A percentile compares a stretch with the other conserved stretches of the same genome.
Evolutionary conservation across 2,113 vertebrate genomes (phyloP).

Genomic region (Tachysurus vachellii): DNA sequence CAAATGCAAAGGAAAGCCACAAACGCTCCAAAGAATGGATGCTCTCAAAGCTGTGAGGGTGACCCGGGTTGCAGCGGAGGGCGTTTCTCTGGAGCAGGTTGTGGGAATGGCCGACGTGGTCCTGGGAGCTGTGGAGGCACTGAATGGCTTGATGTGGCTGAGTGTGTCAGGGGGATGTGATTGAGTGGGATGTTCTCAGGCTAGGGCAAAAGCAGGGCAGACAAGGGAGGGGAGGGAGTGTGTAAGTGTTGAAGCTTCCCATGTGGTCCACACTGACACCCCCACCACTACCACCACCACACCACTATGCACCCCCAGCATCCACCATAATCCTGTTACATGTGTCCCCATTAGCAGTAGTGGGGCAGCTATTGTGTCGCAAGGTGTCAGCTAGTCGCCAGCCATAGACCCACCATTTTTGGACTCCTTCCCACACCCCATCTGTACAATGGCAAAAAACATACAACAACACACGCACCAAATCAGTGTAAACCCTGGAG

Average conservation of each 20-base stretch:
- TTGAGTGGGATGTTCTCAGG: conserved; percentile 62
- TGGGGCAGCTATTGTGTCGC: conserved; percentile 67
- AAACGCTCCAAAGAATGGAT: conserved; percentile 3
- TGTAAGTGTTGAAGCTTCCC: conserved; percentile 59
- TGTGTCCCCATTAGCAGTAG: conserved; percentile 73
- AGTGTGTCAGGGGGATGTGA: conserved; percentile 60
- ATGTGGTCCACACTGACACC: conserved; percentile 64
- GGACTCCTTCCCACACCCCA: conserved; percentile 71
- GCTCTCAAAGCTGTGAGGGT: conserved; percentile 30
- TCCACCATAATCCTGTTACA: conserved; percentile 73
- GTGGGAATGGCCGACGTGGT: conserved; percentile 51
- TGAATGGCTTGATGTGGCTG: conserved; percentile 52
- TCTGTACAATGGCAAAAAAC: conserved; percentile 64
- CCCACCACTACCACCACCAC: conserved; percentile 35
- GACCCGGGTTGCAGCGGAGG: conserved; percentile 24
- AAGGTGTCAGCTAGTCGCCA: conserved; percentile 69
- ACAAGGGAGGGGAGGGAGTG: conserved; percentile 35
- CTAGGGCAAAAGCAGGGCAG: conserved; percentile 49
- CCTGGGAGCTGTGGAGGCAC: conserved; percentile 40
- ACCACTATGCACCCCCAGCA: conserved; percentile 59
- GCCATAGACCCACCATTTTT: conserved; percentile 65
- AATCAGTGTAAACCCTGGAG: conserved; percentile 19
- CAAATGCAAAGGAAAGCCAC: background rate
- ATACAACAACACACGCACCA: conserved; percentile 6
- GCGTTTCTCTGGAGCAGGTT: conserved; percentile 37